A percentile compares a stretch with the other conserved stretches of the same genome.
Conservation (phyloP, 2,888 invertebrate genomes). For the Zaprionus lineosus region DNA sequence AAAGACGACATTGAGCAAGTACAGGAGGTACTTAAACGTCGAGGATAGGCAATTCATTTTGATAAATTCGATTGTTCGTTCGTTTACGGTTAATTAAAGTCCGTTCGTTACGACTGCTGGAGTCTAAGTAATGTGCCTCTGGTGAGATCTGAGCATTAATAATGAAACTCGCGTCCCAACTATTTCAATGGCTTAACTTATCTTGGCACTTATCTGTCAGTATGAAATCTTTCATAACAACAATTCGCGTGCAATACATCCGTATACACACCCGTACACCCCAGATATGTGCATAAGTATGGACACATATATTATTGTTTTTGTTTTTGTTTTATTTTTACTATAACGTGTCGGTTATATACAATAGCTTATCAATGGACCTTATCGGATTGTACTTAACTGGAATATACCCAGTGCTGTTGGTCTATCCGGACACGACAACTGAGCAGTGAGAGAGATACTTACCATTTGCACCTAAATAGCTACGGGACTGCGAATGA, state of each 20-base stretch:
- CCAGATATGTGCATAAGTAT: too few species aligned
- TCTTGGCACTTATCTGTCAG: conserved; percentile 32
- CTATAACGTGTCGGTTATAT: background rate
- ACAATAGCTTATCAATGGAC: conserved; percentile 49
- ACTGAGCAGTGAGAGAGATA: too few species aligned
- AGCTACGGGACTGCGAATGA: conserved; percentile 2
- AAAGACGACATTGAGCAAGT: conserved; percentile 79
- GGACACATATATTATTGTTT: too few species aligned
- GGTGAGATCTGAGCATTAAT: conserved; percentile 46
- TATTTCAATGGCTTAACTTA: conserved; percentile 33
- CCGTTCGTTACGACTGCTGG: conserved; percentile 40
- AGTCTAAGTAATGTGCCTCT: conserved; percentile 36
- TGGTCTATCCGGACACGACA: background rate
- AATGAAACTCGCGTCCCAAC: conserved; percentile 36
- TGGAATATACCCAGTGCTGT: conserved; percentile 6
- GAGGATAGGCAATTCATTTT: conserved; percentile 79
- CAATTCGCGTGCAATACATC: conserved; percentile 20
- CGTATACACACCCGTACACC: too few species aligned
- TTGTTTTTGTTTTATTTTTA: too few species aligned
- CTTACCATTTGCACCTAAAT: background rate
- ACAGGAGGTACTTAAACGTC: conserved; percentile 79
- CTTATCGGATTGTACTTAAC: conserved; percentile 41
- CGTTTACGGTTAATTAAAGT: conserved; percentile 9
- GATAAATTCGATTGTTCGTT: conserved; percentile 18
- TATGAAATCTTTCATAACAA: conserved; percentile 28